Conservation (phyloP, 2,888 invertebrate species). For the Eremobia ochroleuca region DNA sequence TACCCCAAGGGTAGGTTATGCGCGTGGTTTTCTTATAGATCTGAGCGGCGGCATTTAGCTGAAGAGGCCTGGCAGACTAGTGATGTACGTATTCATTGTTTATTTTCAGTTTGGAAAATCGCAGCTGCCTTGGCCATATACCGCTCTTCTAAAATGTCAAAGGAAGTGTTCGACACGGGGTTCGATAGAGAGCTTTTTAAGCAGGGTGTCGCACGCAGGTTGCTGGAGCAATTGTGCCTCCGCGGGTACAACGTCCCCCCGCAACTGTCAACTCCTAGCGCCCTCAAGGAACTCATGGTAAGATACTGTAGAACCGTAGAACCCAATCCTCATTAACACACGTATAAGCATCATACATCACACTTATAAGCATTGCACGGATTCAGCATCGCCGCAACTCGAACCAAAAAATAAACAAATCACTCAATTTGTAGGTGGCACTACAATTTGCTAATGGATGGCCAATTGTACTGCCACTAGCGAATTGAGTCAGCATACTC, state of each 20-base stretch:
- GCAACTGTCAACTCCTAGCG: neutral
- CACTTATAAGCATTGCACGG: neutral
- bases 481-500: neutral
- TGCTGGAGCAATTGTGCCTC: neutral
- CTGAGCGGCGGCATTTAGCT: neutral
- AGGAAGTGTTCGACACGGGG: neutral
- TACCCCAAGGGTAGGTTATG: neutral
- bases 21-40: neutral
- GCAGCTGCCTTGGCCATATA: slow-evolving; percentile 7
- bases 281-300: neutral
- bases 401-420: neutral
- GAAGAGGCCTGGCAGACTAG: neutral
- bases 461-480: neutral
- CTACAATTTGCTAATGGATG: neutral
- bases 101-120: slow-evolving; percentile 29
- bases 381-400: neutral
- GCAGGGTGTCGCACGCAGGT: neutral
- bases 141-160: neutral
- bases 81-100: neutral
- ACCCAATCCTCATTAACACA: neutral
- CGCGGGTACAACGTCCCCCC: slow-evolving; percentile 16
- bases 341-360: neutral
- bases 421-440: neutral
- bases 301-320: neutral
- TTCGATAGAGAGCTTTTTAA: neutral